Percentiles rank a stretch among this genome's conserved stretches.
Evolutionary conservation across 2,113 vertebrate genomes (phyloP).

Genomic region (Lasiurus borealis): DNA sequence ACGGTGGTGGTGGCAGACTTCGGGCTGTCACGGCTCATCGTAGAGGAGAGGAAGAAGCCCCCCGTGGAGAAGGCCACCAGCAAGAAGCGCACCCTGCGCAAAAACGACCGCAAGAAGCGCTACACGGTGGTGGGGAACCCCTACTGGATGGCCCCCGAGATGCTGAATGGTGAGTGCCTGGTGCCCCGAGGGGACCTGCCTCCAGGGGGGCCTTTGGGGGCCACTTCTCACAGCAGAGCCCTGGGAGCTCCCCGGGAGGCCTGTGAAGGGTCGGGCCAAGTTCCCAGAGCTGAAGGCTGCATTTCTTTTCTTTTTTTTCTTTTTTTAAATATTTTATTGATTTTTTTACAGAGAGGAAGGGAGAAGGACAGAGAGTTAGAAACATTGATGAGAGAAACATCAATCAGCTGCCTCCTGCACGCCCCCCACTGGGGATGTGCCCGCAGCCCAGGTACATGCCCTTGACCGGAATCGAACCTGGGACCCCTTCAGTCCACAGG

Average conservation of each 20-base stretch:
- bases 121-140: constrained; percentile 99
- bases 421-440: no score
- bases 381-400: no score
- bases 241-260: neutral
- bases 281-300: neutral
- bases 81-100: constrained; percentile 94
- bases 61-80: constrained; percentile 90
- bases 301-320: no score
- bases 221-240: neutral
- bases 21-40: constrained; percentile 94
- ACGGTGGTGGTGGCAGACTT: constrained; percentile 98
- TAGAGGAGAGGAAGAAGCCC: constrained; percentile 94
- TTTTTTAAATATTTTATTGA: no score
- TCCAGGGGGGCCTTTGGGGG: no score
- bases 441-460: no score
- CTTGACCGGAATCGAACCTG: no score
- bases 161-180: constrained; percentile 94
- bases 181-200: neutral
- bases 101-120: constrained; percentile 95
- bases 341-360: no score
- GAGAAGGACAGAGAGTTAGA: no score
- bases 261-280: neutral
- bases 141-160: constrained; percentile 99
- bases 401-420: no score
- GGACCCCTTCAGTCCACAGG: no score